Evolutionary conservation across 2,113 vertebrate species (phyloP), one percentile per base, ranked within the genome.

Genomic region (Cyanistes caeruleus): DNA sequence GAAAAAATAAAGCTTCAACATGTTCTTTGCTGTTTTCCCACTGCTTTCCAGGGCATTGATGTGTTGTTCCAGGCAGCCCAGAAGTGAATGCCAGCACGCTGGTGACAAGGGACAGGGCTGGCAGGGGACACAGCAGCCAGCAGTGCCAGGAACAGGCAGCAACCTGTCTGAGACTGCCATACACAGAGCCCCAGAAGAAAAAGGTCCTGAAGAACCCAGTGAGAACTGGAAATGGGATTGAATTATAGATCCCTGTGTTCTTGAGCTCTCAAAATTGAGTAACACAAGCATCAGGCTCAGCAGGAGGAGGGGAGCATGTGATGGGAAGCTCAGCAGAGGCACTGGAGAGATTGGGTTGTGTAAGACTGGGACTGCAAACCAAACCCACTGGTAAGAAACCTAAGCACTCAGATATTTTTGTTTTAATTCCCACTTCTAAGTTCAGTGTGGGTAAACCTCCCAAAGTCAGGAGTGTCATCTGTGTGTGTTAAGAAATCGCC

Each of bases 11-110:
- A 90, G 62, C 37, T 90, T 64, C 69, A 53, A 0, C 75, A 15
- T 55, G 64, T 68, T n/a, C 91, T 92, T 49, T 87, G 41, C 90
- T 93, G 76, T 65, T 92, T 95, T 91, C 79, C 69, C 55, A 60
- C 76, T 92, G 90, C 87, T 83, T 96, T 67, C 65, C 75, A 78
- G 79, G 58, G 78, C 58, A 79, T 2, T 48, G 30, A 59, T 37
- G 44, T 48, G 83, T 46, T 59, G n/a, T 59, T 78, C 68, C 85
- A 76, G 65, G 79, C 68, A 85, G 75, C 31, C 80, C 69, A 39
- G 27, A 64, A 41, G 2, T 3, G 12, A 70, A 4, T 51, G 43
- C 14, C 89, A 80, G 33, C 2, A 0, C 9, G 60, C 8, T 70
- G 87, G 68, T 83, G 93, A 74, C 55, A 59, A 93, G 63, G 58